Percentiles rank a stretch among this genome's conserved stretches.
phyloP scores from a whole-genome alignment of 2,113 vertebrate genomes.

The Colinus virginianus region DNA sequence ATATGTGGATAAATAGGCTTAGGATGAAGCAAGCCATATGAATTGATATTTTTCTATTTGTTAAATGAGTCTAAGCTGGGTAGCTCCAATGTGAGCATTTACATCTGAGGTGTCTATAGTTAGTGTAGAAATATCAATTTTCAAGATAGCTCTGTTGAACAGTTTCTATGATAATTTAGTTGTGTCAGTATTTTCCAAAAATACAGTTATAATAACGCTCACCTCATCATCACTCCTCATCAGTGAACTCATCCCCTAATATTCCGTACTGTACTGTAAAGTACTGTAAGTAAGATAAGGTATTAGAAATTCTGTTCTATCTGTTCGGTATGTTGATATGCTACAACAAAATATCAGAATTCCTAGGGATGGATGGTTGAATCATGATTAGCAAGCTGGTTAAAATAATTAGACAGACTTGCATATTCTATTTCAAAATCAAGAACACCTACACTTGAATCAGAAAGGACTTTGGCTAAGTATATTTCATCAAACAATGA shows the following conservation, averaged over 20 bases:
- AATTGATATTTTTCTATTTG: not conserved
- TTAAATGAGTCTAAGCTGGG: not conserved
- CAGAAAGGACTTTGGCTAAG: rapidly evolving
- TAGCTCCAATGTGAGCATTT: not conserved
- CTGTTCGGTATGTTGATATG: not conserved
- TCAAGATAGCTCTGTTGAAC: rapidly evolving
- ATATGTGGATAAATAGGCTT: not conserved
- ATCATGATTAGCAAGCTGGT: not conserved
- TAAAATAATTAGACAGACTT: not conserved
- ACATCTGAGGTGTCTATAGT: not conserved
- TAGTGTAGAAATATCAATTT: not conserved
- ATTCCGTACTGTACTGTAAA: no score
- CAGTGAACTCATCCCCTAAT: not conserved
- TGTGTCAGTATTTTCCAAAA: not conserved
- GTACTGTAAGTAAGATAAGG: no score
- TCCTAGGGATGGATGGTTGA: not conserved
- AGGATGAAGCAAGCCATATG: not conserved
- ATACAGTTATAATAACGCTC: not conserved
- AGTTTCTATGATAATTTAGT: not conserved
- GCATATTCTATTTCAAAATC: not conserved
- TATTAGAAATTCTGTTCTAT: not conserved
- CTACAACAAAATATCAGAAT: not conserved
- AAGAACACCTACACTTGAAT: not conserved
- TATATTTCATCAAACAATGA: not conserved
- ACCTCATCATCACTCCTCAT: not conserved